Evolutionary conservation across 1,140 invertebrate genomes (phyloP), one percentile per base, ranked within the genome.

Genomic region (Catajapyx aquilonaris): DNA sequence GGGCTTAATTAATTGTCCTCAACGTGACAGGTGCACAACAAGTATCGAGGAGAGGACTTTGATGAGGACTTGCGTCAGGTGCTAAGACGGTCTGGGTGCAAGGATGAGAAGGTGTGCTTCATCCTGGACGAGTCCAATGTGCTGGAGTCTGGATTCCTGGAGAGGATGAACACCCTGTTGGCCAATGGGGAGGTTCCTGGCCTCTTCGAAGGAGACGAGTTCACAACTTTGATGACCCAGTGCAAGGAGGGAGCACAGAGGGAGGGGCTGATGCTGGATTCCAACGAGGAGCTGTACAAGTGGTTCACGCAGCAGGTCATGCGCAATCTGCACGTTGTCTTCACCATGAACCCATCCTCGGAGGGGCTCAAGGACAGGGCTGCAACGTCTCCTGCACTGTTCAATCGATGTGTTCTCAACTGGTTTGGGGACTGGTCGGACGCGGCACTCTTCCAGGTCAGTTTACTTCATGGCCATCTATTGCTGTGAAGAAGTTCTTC

Each of bases 351-450:
- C 64, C 95, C 95, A 7, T 93, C 84, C 3, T 86, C 87, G 0
- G 90, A 98, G 55, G 95, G 93, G 0, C 65, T 99, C 3, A 96
- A 98, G 57, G 94, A 97, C 60, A 67, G 93, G 40, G 94, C 95
- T 2, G 85, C 94, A 2, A 99, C 95, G 0, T 98, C 93, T 2
- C 95, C 95, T 36, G 95, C 95, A 17, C 64, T 99, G 15, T 99
- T 99, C 66, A 99, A 99, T 65, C 73, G 94, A 55, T 99, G 95
- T 62, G 95, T 99, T 1, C 68, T 99, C 25, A 98, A 99, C 59
- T 99, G 95, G 95, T 98, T 98, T 56, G 95, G 95, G 1, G 95
- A 99, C 62, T 99, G 95, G 95, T 93, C 90, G 9, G 86, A 95
- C 54, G 83, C 84, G 10, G 90, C 94, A 1, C 61, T 97, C 5